Evolutionary conservation across 2,113 vertebrate species (phyloP).

Genomic region (Scytalopus superciliaris): DNA sequence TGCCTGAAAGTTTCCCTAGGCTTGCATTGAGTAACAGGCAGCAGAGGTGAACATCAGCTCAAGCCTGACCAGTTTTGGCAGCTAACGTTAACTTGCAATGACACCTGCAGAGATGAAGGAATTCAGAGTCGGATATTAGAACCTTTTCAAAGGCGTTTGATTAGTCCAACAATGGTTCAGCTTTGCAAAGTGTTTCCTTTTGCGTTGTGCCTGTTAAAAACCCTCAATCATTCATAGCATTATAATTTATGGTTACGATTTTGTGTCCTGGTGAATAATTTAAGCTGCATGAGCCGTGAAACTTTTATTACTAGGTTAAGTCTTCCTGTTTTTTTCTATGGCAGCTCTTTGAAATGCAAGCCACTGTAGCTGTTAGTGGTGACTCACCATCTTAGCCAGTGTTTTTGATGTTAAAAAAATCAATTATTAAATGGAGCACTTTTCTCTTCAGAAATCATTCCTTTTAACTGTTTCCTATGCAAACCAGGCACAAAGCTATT

Average conservation of each 20-base stretch:
- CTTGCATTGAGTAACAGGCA: not conserved
- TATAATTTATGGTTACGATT: not conserved
- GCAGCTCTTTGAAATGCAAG: not conserved
- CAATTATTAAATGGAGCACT: not conserved
- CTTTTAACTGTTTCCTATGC: not conserved
- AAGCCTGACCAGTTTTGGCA: not conserved
- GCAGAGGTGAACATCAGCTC: not conserved
- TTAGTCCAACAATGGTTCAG: not conserved
- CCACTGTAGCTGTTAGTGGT: not conserved
- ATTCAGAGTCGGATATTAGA: not conserved
- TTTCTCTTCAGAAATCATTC: not conserved
- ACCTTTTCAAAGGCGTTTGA: slow-evolving; percentile 29
- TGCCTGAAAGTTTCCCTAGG: not conserved
- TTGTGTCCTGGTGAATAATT: slow-evolving; percentile 33
- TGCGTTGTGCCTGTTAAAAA: not conserved
- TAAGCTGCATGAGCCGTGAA: slow-evolving; percentile 14
- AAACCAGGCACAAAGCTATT: not conserved
- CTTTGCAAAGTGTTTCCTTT: not conserved
- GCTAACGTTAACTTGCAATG: not conserved
- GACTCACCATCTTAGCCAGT: not conserved
- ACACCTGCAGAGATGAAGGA: not conserved
- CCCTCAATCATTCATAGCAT: slow-evolving; percentile 8
- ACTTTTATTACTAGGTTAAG: slow-evolving; percentile 29
- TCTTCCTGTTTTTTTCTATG: not conserved
- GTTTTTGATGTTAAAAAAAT: not conserved